phyloP scores from a whole-genome alignment of 2,888 invertebrate species.

The Drosophila affinis region DNA sequence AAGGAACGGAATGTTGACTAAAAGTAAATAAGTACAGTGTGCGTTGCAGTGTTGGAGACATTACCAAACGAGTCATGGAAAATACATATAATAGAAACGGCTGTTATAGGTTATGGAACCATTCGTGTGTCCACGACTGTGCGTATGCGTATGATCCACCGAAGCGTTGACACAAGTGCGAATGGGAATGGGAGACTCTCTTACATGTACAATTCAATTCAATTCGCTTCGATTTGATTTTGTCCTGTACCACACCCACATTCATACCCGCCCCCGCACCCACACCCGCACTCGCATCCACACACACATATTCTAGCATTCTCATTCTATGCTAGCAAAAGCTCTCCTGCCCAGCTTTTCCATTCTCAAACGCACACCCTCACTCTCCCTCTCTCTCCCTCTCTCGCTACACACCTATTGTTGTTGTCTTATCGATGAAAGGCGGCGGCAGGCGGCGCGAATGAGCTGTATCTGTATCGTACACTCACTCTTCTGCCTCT shows the following conservation, averaged over 20 bases:
- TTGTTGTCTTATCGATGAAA: conserved; percentile 59
- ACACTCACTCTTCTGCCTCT: conserved; percentile 4
- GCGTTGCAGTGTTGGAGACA: too few relatives aligned
- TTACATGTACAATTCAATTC: conserved; percentile 40
- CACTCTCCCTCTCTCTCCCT: conserved; percentile 3
- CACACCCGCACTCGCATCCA: too few relatives aligned
- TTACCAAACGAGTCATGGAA: too few relatives aligned
- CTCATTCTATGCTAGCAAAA: background rate
- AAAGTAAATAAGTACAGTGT: too few relatives aligned
- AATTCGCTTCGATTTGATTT: conserved; percentile 48
- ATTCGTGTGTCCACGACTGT: background rate
- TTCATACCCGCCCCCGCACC: too few relatives aligned
- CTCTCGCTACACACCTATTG: background rate
- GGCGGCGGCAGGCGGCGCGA: conserved; percentile 36
- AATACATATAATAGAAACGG: too few relatives aligned
- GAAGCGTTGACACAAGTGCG: conserved; percentile 64
- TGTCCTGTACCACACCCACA: background rate
- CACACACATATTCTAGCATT: background rate
- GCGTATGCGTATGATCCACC: conserved; percentile 12
- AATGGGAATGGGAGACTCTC: conserved; percentile 21
- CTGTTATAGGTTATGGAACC: background rate
- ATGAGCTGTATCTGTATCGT: conserved; percentile 57
- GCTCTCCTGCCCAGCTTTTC: background rate
- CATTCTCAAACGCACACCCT: background rate
- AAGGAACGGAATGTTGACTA: too few relatives aligned